Evolutionary conservation across 1,140 invertebrate genomes (phyloP).

Genomic region (Brachionus asplanchnoidis): DNA sequence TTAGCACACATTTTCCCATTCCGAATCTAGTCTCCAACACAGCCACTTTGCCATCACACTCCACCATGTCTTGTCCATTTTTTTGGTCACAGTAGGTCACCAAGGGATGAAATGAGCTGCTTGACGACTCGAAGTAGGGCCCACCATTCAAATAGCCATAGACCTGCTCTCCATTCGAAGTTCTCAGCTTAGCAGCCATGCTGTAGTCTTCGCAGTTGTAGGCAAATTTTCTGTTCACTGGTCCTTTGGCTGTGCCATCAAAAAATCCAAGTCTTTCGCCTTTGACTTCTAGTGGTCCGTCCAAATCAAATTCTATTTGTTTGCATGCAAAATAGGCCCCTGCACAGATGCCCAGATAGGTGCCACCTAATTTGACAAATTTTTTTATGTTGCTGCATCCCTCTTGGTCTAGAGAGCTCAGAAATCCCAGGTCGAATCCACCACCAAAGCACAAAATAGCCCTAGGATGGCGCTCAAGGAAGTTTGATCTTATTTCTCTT

Average conservation of each 20-base stretch:
- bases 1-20: slow-evolving; percentile 46
- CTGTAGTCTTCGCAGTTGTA: slow-evolving; percentile 9
- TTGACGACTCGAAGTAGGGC: background rate
- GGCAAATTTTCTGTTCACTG: slow-evolving; percentile 45
- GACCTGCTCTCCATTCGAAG: background rate
- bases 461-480: background rate
- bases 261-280: slow-evolving; percentile 52
- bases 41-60: slow-evolving; percentile 40
- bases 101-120: background rate
- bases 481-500: background rate
- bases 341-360: slow-evolving; percentile 53
- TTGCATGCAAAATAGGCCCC: slow-evolving; percentile 54
- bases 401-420: slow-evolving; percentile 45
- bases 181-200: background rate
- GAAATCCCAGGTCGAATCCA: slow-evolving; percentile 54
- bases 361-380: slow-evolving; percentile 50
- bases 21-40: slow-evolving; percentile 47
- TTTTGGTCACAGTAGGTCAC: background rate
- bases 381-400: slow-evolving; percentile 47
- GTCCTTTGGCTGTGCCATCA: slow-evolving; percentile 40
- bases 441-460: slow-evolving; percentile 51
- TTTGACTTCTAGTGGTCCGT: slow-evolving; percentile 50
- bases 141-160: background rate
- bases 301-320: slow-evolving; percentile 53
- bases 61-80: background rate